Base-by-base conservation (phyloP, 2,888 invertebrate genomes). In the Tenthredo mesomela region DNA sequence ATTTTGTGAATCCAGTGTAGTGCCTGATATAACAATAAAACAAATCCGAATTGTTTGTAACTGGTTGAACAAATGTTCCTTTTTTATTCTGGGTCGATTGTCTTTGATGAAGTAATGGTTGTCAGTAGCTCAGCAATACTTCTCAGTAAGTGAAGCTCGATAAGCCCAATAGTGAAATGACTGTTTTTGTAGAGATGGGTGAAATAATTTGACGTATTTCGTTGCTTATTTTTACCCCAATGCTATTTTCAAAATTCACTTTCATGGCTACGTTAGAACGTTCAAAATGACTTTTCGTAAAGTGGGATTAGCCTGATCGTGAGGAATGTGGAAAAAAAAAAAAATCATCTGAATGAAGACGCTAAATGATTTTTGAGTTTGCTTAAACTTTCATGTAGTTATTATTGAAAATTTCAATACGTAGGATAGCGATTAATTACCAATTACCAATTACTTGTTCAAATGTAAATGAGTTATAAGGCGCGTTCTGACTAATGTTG, bases 261-360 rank as follows among this genome's bases (percentile, higher is more conserved):
- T 67, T 67, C 6, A 18, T 33, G 18, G 71, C 71, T 21, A 21
- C 0, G 33, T 21, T 25, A n/a, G 43, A 12, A 61, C 21, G 50
- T 25, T 15, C 18, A 15, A 50, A n/a, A 54, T 7, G 29, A n/a
- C 33, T 77, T 29, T 77, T 33, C 3, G n/a, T n/a, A 3, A 77
- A 29, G 25, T 73, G 9, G 21, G 29, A 77, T 54, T 77, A 77
- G 50, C 77, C 33, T 40, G 25, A n/a, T 33, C 77, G 9, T 77
- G 77, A 77, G 50, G 50, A 77, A 77, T 77, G 21, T n/a, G 5
- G 21, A 54, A 33, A 77, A 33, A 18, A 54, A 33, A 77, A 33
- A 18, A 29, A 77, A 33, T 77, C 18, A 77, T 77, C 29, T n/a
- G 18, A 33, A 77, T 54, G n/a, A 33, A 54, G 15, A 54, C 7